Evolutionary conservation across 2,113 vertebrate species (phyloP), one percentile per base, ranked within the genome.

Genomic region (Spheniscus mendiculus): DNA sequence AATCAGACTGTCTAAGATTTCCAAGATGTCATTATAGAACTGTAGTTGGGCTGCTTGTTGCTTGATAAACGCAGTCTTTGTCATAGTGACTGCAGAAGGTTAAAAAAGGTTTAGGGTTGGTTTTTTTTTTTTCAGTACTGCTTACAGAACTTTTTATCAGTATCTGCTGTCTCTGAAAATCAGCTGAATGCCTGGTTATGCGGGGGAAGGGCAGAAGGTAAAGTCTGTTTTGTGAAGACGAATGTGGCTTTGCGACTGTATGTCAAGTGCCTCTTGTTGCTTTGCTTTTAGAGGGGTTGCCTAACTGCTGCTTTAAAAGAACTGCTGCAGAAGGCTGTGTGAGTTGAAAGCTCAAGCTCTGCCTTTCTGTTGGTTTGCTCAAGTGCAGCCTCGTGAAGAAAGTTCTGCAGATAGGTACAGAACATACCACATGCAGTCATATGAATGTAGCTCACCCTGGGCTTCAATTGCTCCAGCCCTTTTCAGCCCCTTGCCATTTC

Each of bases 381-480:
- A 69, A 81, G 16, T 27, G 32, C 38, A 91, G 26, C 23, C 40
- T 61, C 8, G 9, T 59, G 42, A 49, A 70, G 74, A 65, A 66
- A 2, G 1, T 84, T 56, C 25, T 77, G 59, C 47, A 36, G 20
- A 74, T 34, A 69, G 17, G 38, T 93, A 55, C n/a, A 49, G 42
- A 78, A 36, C 12, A 40, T 79, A 79, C 7, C 6, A 50, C 9
- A 22, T 53, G 16, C 42, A 71, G 15, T 81, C 13, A 7, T 45
- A 32, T 13, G 59, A 70, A 61, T 4, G 7, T 45, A 87, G 36
- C 14, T 89, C 15, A 32, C 8, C 7, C 22, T 47, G 11, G 6
- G 22, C 29, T 93, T 66, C 4, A 2, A 5, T 70, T 67, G 45
- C 12, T 45, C 27, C 8, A 55, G 29, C 15, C 0, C 0, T 81